A percentile compares a stretch with the other conserved stretches of the same genome.
These are phyloP conservation scores for Eulithis prunata DNA, from an alignment of 2,888 invertebrate genomes.

Conservation along the genomic window DNA sequence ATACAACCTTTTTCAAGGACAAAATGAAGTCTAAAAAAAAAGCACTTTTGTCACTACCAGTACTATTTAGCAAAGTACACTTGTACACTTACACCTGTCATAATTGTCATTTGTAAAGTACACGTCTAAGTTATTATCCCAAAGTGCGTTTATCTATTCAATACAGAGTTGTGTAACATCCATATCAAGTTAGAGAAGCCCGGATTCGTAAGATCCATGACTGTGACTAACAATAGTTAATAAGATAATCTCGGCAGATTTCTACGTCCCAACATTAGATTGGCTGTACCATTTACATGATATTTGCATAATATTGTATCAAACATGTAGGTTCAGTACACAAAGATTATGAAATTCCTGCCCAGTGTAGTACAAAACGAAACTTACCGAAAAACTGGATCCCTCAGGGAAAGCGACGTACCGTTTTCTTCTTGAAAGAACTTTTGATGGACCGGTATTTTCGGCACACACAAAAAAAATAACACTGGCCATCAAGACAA, in stretches of 20 bases:
- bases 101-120: too few relatives aligned
- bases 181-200: slow-evolving; percentile 16
- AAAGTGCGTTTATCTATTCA: background rate
- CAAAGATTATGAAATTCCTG: slow-evolving; percentile 29
- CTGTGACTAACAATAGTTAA: slow-evolving; percentile 17
- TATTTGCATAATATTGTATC: slow-evolving; percentile 29
- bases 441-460: slow-evolving; percentile 47
- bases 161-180: background rate
- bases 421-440: slow-evolving; percentile 84
- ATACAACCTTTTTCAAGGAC: too few relatives aligned
- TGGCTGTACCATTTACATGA: slow-evolving; percentile 29
- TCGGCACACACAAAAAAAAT: slow-evolving; percentile 31
- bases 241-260: slow-evolving; percentile 29
- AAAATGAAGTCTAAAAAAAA: too few relatives aligned
- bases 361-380: slow-evolving; percentile 30
- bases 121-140: too few relatives aligned
- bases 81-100: too few relatives aligned
- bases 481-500: slow-evolving; percentile 35
- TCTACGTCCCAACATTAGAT: slow-evolving; percentile 25
- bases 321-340: slow-evolving; percentile 21
- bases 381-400: slow-evolving; percentile 87
- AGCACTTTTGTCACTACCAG: too few relatives aligned
- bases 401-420: slow-evolving; percentile 89
- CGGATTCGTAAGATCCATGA: slow-evolving; percentile 9
- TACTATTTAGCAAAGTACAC: too few relatives aligned